Evolutionary conservation across 2,113 vertebrate species (phyloP).

Genomic region (Solenodon paradoxus): DNA sequence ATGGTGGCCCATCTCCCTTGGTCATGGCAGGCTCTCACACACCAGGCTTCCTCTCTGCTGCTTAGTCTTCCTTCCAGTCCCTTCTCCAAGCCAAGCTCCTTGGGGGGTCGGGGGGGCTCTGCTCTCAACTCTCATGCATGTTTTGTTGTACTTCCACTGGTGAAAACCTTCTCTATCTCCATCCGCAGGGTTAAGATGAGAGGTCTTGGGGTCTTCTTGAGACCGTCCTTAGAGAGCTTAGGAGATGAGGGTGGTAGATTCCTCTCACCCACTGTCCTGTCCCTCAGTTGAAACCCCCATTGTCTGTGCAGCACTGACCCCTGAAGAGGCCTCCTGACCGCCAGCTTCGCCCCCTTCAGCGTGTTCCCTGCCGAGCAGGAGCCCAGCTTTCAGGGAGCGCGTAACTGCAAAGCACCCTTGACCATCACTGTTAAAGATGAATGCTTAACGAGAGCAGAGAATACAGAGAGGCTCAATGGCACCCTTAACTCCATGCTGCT

Average conservation of each 20-base stretch:
- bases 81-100: neutral
- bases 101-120: rapidly evolving
- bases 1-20: neutral
- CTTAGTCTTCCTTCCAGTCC: neutral
- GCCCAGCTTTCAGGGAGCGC: neutral
- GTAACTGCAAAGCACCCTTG: neutral
- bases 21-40: neutral
- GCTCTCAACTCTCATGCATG: neutral
- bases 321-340: neutral
- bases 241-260: rapidly evolving
- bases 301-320: rapidly evolving
- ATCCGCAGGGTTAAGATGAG: neutral
- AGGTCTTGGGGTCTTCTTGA: neutral
- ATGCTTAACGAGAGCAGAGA: neutral
- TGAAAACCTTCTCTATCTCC: neutral
- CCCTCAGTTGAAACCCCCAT: neutral
- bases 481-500: rapidly evolving
- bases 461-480: neutral
- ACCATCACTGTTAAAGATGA: neutral
- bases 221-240: too few relatives aligned
- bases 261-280: neutral
- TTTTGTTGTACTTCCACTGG: neutral
- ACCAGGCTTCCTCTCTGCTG: rapidly evolving
- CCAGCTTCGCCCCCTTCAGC: neutral
- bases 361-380: neutral